These are phyloP conservation scores for Smittia sp. DNA, from an alignment of 2,888 invertebrate species.

Conservation along the genomic window DNA sequence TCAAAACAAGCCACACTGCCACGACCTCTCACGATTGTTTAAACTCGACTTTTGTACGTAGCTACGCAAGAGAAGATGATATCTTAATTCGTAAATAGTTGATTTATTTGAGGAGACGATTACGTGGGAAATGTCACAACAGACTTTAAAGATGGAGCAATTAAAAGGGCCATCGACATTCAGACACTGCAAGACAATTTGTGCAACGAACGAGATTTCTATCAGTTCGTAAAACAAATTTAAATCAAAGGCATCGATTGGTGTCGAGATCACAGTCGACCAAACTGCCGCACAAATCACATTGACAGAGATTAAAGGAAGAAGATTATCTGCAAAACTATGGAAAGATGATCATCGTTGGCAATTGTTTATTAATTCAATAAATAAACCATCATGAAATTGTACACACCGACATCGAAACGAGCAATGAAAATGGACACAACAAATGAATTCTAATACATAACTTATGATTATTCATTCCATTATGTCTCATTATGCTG, in stretches of 20 bases:
- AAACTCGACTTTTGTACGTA: neutral
- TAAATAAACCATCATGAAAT: constrained; percentile 12
- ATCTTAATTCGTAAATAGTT: constrained; percentile 18
- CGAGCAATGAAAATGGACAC: constrained; percentile 17
- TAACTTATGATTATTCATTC: constrained; percentile 30
- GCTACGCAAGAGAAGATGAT: neutral
- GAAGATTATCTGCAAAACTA: neutral
- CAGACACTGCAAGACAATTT: no score
- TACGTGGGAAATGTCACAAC: no score
- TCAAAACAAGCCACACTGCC: neutral
- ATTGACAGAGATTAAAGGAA: neutral
- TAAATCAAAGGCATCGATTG: no score
- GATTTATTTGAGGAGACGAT: neutral
- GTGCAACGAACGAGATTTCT: no score
- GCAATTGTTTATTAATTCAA: constrained; percentile 27
- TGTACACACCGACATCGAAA: neutral
- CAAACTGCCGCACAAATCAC: no score
- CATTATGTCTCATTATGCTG: constrained; percentile 29
- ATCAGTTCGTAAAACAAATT: no score
- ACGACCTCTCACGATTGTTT: constrained; percentile 5
- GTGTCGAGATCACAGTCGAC: no score
- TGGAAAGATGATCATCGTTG: constrained; percentile 30
- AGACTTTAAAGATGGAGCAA: no score
- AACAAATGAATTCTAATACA: neutral
- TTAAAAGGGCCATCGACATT: no score